Evolutionary conservation across 2,797 vertebrate species (phyloP).

Genomic region (Sternarchorhynchus goeldii): DNA sequence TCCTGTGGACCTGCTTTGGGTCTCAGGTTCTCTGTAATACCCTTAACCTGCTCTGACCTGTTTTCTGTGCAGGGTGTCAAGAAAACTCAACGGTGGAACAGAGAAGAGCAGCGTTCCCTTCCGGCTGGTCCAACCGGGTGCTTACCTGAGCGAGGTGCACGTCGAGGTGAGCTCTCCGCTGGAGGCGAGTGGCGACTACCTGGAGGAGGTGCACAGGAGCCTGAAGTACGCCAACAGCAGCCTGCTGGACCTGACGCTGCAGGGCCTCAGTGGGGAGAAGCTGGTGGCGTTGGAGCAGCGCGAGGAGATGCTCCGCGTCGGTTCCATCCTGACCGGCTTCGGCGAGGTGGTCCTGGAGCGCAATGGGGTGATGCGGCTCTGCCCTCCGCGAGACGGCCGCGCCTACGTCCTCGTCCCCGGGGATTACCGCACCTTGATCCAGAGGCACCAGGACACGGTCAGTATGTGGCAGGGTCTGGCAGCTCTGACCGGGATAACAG

Average conservation of each 20-base stretch:
- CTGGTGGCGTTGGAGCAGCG: conserved; percentile 62
- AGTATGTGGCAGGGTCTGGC: conserved; percentile 71
- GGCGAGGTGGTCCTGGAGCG: conserved; percentile 77
- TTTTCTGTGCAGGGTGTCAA: conserved; percentile 63
- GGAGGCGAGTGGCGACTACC: conserved; percentile 64
- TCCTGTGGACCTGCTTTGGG: too few species aligned
- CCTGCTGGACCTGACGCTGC: conserved; percentile 57
- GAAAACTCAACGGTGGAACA: conserved; percentile 63
- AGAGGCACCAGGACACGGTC: conserved; percentile 67
- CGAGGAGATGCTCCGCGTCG: conserved; percentile 73
- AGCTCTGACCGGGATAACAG: conserved; percentile 62
- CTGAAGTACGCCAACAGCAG: conserved; percentile 58
- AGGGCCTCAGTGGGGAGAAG: conserved; percentile 68
- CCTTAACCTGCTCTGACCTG: not conserved
- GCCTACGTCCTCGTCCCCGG: conserved; percentile 66
- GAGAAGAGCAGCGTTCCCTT: conserved; percentile 72
- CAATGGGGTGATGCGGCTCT: conserved; percentile 66
- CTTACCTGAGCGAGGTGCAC: conserved; percentile 57
- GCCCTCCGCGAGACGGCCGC: conserved; percentile 68
- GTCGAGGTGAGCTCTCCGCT: conserved; percentile 71
- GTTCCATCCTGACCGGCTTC: conserved; percentile 69
- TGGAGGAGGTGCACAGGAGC: conserved; percentile 68
- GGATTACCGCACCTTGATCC: conserved; percentile 70
- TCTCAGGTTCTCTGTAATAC: not conserved
- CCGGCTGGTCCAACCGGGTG: conserved; percentile 65